phyloP scores from a whole-genome alignment of 2,113 vertebrate species.

The Progne subis region DNA sequence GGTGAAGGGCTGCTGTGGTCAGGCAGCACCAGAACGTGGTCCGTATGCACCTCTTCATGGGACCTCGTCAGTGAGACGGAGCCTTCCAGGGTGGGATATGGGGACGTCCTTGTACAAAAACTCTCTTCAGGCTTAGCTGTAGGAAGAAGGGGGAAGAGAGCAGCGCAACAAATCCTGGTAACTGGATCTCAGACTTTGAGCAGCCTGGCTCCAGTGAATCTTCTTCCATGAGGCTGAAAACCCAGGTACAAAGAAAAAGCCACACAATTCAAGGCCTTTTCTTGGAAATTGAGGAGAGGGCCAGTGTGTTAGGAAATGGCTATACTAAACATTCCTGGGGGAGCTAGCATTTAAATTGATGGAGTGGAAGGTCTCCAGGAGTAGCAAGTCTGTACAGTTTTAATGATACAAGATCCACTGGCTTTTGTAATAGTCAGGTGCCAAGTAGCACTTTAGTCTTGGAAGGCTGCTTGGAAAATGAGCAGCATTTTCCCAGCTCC shows the following conservation, averaged over 20 bases:
- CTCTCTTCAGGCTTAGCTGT: not conserved
- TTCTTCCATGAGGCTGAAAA: not conserved
- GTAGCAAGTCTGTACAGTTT: not conserved
- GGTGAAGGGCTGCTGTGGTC: not conserved
- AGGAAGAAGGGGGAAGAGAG: not conserved
- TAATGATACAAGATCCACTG: not conserved
- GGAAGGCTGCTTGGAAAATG: not conserved
- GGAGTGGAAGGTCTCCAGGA: not conserved
- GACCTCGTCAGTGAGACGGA: not conserved
- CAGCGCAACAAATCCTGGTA: not conserved
- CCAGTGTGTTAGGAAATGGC: not conserved
- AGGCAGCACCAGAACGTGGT: fast-evolving
- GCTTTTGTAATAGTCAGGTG: not conserved
- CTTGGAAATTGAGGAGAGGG: not conserved
- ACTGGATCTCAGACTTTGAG: not conserved
- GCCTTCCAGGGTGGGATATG: not conserved
- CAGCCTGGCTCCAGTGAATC: not conserved
- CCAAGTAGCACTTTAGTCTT: not conserved
- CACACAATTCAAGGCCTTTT: not conserved
- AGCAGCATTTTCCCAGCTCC: not conserved
- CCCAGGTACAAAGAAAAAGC: not conserved
- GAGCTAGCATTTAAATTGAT: not conserved
- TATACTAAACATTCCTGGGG: not conserved
- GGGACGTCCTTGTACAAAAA: not conserved
- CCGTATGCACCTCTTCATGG: not conserved